Percentiles rank a stretch among this genome's conserved stretches.
phyloP scores from a whole-genome alignment of 2,113 vertebrate genomes.

The Poeciliopsis turrubarensis region DNA sequence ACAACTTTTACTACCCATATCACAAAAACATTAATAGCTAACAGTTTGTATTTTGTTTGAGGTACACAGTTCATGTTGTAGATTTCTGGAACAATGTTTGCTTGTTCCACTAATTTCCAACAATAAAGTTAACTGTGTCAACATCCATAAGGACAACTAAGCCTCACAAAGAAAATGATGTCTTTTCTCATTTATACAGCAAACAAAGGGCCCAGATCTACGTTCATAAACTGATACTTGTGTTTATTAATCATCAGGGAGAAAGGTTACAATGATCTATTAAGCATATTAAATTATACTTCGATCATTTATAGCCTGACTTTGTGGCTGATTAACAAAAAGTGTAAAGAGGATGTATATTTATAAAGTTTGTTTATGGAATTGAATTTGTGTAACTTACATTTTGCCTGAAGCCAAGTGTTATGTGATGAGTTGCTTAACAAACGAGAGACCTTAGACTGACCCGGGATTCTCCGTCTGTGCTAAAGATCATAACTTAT shows the following conservation, averaged over 20 bases:
- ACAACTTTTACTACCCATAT: too few species aligned
- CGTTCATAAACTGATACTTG: too few species aligned
- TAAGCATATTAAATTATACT: background rate
- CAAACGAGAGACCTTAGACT: background rate
- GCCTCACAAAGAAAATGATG: too few species aligned
- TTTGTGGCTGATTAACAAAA: background rate
- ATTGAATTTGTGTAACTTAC: background rate
- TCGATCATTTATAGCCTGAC: background rate
- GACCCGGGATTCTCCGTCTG: background rate
- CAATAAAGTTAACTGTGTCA: too few species aligned
- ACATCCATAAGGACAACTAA: too few species aligned
- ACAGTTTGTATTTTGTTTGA: too few species aligned
- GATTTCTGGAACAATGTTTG: too few species aligned
- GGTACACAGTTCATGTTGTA: too few species aligned
- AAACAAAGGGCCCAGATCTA: too few species aligned
- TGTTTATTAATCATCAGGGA: background rate
- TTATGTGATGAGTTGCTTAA: background rate
- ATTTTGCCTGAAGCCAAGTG: background rate
- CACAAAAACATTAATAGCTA: too few species aligned
- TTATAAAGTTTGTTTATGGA: background rate
- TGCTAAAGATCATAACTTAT: background rate
- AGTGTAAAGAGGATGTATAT: background rate
- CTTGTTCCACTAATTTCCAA: too few species aligned
- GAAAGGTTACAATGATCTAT: background rate
- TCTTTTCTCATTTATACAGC: too few species aligned